phyloP scores from a whole-genome alignment of 2,888 invertebrate species.

The Cerceris ruficornis region DNA sequence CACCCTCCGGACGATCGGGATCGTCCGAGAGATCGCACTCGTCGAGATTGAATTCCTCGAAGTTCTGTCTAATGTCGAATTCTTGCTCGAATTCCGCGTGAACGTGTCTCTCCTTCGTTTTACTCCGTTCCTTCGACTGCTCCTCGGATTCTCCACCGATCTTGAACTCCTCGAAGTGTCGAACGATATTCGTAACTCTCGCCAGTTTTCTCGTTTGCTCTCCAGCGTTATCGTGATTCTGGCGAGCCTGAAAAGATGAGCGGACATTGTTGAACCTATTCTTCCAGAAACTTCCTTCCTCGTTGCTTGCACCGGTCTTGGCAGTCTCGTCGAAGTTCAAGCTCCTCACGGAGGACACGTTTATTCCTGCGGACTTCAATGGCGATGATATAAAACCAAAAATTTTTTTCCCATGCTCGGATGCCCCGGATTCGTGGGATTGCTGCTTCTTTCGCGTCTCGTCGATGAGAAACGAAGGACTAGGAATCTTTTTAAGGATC shows the following conservation, averaged over 20 bases:
- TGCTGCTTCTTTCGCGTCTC: conserved; percentile 75
- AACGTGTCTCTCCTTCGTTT: conserved; percentile 65
- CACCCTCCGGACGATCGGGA: conserved; percentile 76
- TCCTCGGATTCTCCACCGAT: conserved; percentile 73
- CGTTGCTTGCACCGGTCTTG: conserved; percentile 47
- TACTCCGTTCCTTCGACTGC: conserved; percentile 53
- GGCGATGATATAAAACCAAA: conserved; percentile 61
- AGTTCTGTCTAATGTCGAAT: conserved; percentile 89
- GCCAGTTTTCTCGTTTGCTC: conserved; percentile 56
- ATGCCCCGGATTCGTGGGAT: conserved; percentile 35
- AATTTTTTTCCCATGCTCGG: conserved; percentile 62
- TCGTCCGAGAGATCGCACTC: conserved; percentile 85
- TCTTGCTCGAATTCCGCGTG: conserved; percentile 77
- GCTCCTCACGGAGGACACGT: conserved; percentile 61
- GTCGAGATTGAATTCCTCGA: conserved; percentile 91
- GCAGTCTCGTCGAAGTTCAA: conserved; percentile 72
- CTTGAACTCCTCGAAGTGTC: conserved; percentile 80
- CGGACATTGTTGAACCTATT: conserved; percentile 71
- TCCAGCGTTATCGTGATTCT: conserved; percentile 43
- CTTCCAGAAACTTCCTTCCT: conserved; percentile 66
- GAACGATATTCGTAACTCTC: conserved; percentile 77
- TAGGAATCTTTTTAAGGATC: conserved; percentile 79
- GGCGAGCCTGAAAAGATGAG: conserved; percentile 70
- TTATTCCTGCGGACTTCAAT: conserved; percentile 51
- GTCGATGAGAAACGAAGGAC: conserved; percentile 80